These are phyloP conservation scores for Archips crataeganus DNA, from an alignment of 2,888 invertebrate genomes.

Conservation along the genomic window DNA sequence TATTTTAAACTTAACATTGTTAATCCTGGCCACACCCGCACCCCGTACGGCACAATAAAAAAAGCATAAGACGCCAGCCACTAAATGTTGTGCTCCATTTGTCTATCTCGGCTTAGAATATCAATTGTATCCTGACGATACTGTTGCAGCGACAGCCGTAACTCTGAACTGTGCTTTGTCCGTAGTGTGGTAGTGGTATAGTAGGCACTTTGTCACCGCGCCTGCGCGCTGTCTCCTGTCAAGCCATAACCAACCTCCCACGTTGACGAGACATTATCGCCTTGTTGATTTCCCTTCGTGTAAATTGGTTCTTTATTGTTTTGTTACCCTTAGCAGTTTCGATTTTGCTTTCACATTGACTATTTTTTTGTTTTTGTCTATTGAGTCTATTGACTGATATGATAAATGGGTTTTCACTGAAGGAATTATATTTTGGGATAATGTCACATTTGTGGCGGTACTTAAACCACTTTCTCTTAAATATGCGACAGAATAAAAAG, in stretches of 20 bases:
- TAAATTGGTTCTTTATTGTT: conserved; percentile 41
- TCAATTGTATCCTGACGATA: conserved; percentile 30
- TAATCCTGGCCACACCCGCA: conserved; percentile 23
- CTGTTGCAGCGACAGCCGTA: conserved; percentile 31
- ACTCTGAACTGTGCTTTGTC: conserved; percentile 44
- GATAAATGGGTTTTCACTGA: background rate
- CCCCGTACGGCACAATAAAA: background rate
- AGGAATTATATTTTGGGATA: background rate
- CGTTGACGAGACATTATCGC: conserved; percentile 48
- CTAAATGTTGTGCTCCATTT: conserved; percentile 35
- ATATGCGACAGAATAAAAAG: too few species aligned
- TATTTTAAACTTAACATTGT: conserved; percentile 10
- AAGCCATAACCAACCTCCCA: conserved; percentile 63
- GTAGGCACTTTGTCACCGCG: conserved; percentile 60
- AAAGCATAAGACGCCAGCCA: conserved; percentile 23
- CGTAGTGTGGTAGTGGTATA: conserved; percentile 47
- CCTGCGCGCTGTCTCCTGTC: conserved; percentile 55
- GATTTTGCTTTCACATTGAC: conserved; percentile 29
- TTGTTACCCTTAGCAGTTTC: conserved; percentile 29
- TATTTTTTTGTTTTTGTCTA: conserved; percentile 25
- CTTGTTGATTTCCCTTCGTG: conserved; percentile 41
- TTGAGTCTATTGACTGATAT: conserved; percentile 20
- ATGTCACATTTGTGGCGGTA: background rate
- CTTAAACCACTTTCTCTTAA: too few species aligned
- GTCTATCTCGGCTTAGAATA: conserved; percentile 39